Percentiles rank a stretch among this genome's conserved stretches.
Conservation (phyloP, 2,113 vertebrate genomes). For the Rhea americana region DNA sequence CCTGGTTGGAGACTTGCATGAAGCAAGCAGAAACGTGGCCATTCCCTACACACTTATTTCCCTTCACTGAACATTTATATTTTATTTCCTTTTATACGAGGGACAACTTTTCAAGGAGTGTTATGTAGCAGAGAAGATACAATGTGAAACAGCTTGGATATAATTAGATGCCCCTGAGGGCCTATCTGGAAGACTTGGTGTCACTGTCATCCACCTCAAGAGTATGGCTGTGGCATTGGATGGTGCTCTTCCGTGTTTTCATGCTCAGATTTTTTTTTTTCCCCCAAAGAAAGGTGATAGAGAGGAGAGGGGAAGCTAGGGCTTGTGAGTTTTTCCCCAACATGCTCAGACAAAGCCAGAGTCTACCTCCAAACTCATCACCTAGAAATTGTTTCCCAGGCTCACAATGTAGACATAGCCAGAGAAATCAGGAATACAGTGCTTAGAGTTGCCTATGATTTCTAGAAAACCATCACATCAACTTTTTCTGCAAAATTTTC, state of each 20-base stretch:
- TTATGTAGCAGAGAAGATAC: rapidly evolving
- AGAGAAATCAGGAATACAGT: not conserved
- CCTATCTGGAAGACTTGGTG: rapidly evolving
- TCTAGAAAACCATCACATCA: not conserved
- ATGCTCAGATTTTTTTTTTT: not conserved
- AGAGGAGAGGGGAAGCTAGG: rapidly evolving
- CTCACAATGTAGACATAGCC: not conserved
- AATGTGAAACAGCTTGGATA: not conserved
- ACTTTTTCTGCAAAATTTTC: not conserved
- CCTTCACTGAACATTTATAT: not conserved
- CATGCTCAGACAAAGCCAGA: not conserved
- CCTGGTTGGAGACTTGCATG: not conserved
- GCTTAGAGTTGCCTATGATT: not conserved
- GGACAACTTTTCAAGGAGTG: not conserved
- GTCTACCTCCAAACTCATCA: not conserved
- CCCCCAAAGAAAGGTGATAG: not conserved
- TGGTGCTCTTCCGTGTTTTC: not conserved
- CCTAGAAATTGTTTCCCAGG: not conserved
- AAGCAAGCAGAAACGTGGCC: not conserved
- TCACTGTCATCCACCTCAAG: no score
- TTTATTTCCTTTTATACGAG: not conserved
- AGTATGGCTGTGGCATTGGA: not conserved
- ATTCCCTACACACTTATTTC: not conserved
- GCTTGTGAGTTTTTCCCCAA: not conserved
- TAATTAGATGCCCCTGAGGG: not conserved